Conservation (phyloP, 2,888 invertebrate genomes). For the Noctua comes region DNA sequence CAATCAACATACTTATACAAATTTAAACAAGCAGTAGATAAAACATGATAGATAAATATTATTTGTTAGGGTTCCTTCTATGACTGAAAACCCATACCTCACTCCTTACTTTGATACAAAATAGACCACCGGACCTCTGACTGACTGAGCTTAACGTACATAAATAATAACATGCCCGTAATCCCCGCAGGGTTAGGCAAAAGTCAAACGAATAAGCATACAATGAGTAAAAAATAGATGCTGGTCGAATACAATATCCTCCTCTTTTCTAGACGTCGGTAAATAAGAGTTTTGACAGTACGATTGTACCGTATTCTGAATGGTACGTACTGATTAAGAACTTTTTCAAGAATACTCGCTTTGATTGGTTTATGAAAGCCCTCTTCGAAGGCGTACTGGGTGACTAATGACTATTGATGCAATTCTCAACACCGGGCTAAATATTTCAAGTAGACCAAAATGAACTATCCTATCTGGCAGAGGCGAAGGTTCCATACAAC, state of each 20-base stretch:
- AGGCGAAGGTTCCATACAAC: too few relatives aligned
- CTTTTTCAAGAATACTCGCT: background rate
- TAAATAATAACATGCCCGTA: background rate
- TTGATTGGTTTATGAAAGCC: background rate
- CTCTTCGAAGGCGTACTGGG: background rate
- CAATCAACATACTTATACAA: slow-evolving; percentile 14
- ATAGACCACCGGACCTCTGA: background rate
- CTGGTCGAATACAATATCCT: too few relatives aligned
- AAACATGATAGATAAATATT: background rate
- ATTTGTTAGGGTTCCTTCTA: slow-evolving; percentile 17
- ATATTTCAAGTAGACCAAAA: background rate
- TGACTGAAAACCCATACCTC: background rate
- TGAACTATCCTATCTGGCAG: rapidly evolving
- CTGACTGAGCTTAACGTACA: background rate
- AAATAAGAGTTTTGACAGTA: background rate
- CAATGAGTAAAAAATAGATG: too few relatives aligned
- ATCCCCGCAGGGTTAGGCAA: background rate
- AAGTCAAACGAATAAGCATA: background rate
- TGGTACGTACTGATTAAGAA: background rate
- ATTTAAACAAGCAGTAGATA: slow-evolving; percentile 35
- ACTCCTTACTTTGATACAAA: background rate
- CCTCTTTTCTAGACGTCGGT: too few relatives aligned
- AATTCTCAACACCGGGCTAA: background rate
- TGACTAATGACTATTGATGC: too few relatives aligned
- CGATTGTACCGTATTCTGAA: background rate